These are phyloP conservation scores for Neodiprion lecontei DNA, from an alignment of 1,140 invertebrate genomes.

Conservation along the genomic window DNA sequence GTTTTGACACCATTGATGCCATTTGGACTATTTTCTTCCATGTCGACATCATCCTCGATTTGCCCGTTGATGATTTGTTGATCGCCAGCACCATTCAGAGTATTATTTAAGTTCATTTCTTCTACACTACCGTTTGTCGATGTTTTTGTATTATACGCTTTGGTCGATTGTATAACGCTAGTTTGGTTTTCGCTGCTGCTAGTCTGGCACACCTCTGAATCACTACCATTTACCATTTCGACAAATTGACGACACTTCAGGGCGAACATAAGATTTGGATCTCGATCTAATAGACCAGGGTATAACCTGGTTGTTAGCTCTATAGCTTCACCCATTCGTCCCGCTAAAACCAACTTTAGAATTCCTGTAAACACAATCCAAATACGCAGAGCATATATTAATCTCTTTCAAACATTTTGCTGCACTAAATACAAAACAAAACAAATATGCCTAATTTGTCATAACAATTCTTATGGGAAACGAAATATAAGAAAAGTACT, in stretches of 20 bases:
- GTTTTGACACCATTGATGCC: constrained; percentile 50
- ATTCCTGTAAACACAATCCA: constrained; percentile 74
- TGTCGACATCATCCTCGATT: constrained; percentile 59
- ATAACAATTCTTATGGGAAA: neutral
- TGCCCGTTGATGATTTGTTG: constrained; percentile 56
- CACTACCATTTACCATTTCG: constrained; percentile 89
- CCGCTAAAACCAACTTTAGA: constrained; percentile 88
- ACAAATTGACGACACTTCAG: constrained; percentile 98
- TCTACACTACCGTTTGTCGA: constrained; percentile 58
- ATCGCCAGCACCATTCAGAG: constrained; percentile 50
- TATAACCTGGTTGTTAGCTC: constrained; percentile 87
- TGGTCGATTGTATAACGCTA: constrained; percentile 78
- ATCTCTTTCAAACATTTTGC: constrained; percentile 14
- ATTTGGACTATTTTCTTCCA: constrained; percentile 50
- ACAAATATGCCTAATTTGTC: neutral
- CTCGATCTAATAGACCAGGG: constrained; percentile 87
- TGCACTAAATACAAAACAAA: constrained; percentile 10
- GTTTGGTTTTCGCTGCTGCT: constrained; percentile 67
- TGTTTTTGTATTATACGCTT: constrained; percentile 64
- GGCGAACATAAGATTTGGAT: constrained; percentile 91
- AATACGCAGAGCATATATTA: neutral
- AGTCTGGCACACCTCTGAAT: constrained; percentile 70
- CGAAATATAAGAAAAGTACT: no score
- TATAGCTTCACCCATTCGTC: constrained; percentile 94
- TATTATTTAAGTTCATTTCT: constrained; percentile 56